phyloP scores from a whole-genome alignment of 2,797 vertebrate species.

The Lates japonicus region DNA sequence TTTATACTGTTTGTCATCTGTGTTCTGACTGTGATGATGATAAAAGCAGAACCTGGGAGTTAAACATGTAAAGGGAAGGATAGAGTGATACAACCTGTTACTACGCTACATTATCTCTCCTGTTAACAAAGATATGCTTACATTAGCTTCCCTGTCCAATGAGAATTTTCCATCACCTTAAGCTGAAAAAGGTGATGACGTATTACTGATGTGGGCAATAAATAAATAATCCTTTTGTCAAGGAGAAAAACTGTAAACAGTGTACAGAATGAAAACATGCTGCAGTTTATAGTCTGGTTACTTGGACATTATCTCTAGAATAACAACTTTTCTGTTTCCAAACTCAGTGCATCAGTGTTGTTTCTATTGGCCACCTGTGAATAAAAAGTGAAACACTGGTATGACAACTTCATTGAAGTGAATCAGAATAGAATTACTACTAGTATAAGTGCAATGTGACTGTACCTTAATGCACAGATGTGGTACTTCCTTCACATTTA shows the following conservation, averaged over 20 bases:
- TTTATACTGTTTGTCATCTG: background rate
- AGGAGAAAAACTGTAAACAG: background rate
- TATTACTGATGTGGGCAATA: background rate
- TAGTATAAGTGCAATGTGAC: no score
- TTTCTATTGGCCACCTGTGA: background rate
- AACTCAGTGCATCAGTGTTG: no score
- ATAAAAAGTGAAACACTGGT: background rate
- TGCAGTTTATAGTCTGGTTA: background rate
- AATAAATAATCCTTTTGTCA: background rate
- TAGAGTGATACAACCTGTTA: background rate
- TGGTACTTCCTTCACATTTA: no score
- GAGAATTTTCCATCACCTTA: background rate
- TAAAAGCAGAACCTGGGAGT: background rate
- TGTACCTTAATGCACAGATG: no score
- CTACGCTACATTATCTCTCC: constrained; percentile 14
- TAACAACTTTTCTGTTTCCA: background rate
- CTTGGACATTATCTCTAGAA: background rate
- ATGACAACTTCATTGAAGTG: background rate
- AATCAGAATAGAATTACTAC: background rate
- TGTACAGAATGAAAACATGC: background rate
- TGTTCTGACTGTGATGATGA: background rate
- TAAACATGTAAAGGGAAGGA: background rate
- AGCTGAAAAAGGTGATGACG: background rate
- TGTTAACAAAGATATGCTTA: background rate
- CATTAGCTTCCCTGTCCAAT: background rate